Evolutionary conservation across 2,888 invertebrate genomes (phyloP).

Genomic region (Chaitophorus viminalis): DNA sequence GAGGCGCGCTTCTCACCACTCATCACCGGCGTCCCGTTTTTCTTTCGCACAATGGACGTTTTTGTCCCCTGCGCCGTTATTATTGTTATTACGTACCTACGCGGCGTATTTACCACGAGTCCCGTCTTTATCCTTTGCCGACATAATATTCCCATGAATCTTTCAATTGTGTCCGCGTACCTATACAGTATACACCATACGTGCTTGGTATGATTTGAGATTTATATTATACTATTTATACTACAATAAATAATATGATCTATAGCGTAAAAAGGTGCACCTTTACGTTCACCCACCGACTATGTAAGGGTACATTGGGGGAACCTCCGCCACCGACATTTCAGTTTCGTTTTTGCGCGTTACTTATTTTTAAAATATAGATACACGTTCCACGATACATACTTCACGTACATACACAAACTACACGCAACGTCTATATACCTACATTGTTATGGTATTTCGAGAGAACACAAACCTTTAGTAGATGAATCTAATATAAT

Average conservation of each 20-base stretch:
- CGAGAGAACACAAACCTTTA: neutral
- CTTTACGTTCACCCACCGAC: neutral
- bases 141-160: slow-evolving; percentile 37
- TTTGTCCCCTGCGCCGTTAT: slow-evolving; percentile 39
- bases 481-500: slow-evolving; percentile 9
- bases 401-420: too few relatives aligned
- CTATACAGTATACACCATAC: neutral
- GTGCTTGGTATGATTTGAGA: too few relatives aligned
- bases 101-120: neutral
- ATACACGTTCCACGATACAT: neutral
- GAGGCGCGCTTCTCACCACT: neutral
- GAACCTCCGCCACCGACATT: neutral
- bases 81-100: neutral
- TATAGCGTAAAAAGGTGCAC: neutral
- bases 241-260: neutral
- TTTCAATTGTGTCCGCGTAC: slow-evolving; percentile 17
- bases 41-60: slow-evolving; percentile 26
- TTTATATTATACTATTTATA: too few relatives aligned
- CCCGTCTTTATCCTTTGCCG: neutral
- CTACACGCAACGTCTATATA: too few relatives aligned
- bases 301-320: neutral
- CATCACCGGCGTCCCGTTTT: neutral
- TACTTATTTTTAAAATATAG: neutral
- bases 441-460: slow-evolving; percentile 2
- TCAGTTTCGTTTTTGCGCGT: neutral